These are phyloP conservation scores for Campoplex nolae DNA, from an alignment of 2,888 invertebrate species.

Conservation along the genomic window DNA sequence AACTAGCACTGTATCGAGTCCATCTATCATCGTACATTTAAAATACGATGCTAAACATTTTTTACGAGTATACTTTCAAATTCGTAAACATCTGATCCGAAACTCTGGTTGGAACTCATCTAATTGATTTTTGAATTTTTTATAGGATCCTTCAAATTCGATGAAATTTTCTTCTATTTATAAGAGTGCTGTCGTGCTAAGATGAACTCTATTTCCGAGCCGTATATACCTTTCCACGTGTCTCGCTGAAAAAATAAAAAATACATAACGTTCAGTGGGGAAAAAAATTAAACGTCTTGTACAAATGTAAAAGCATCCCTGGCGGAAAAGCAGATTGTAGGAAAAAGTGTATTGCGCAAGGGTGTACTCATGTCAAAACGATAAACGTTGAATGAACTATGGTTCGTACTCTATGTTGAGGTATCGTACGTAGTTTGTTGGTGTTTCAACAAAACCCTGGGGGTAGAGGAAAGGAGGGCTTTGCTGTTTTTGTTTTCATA, in stretches of 20 bases:
- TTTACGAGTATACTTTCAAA: not conserved
- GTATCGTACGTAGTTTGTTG: slow-evolving; percentile 28
- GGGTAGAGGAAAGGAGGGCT: slow-evolving; percentile 11
- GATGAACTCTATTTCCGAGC: not conserved
- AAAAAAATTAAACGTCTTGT: not conserved
- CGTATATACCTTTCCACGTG: not conserved
- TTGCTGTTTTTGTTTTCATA: slow-evolving; percentile 49
- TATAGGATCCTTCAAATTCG: not conserved
- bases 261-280: not conserved
- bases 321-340: not conserved
- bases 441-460: slow-evolving; percentile 36
- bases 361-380: slow-evolving; percentile 35
- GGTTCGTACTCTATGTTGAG: slow-evolving; percentile 3
- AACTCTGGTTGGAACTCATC: not conserved
- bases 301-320: not conserved
- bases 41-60: not conserved
- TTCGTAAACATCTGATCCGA: not conserved
- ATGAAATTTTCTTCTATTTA: not conserved
- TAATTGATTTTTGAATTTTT: not conserved
- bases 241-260: not conserved
- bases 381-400: slow-evolving; percentile 46
- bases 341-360: slow-evolving; percentile 16
- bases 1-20: not conserved
- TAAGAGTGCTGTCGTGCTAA: not conserved
- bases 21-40: slow-evolving; percentile 18